These are phyloP conservation scores for Trichonephila clavipes DNA, from an alignment of 1,140 invertebrate genomes.

Conservation along the genomic window DNA sequence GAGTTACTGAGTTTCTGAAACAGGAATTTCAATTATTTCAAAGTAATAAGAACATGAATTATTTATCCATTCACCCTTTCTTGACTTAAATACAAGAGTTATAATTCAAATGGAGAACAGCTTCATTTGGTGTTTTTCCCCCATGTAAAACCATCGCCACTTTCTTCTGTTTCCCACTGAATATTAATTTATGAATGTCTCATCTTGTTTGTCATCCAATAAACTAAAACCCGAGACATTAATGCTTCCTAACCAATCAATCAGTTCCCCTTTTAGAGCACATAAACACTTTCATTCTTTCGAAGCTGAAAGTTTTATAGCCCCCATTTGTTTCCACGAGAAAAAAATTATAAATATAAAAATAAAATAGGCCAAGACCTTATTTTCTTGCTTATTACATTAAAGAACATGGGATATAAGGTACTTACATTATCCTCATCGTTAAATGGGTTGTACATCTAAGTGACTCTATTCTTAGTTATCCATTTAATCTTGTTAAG, in stretches of 20 bases:
- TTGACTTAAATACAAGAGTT: not conserved
- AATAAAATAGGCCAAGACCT: not conserved
- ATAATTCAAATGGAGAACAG: not conserved
- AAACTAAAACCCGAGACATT: not conserved
- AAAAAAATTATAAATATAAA: not conserved
- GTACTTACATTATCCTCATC: not conserved
- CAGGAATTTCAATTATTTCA: no score
- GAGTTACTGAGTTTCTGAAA: no score
- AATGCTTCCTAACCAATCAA: not conserved
- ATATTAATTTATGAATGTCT: not conserved
- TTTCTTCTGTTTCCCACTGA: not conserved
- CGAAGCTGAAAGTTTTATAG: not conserved
- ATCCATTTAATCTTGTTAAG: not conserved
- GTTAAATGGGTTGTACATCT: not conserved
- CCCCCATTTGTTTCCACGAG: not conserved
- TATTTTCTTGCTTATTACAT: not conserved
- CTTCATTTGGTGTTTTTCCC: not conserved
- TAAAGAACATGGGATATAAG: not conserved
- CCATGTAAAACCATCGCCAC: not conserved
- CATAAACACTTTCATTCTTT: not conserved
- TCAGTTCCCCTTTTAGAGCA: not conserved
- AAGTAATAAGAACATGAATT: no score
- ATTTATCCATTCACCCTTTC: not conserved
- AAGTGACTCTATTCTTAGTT: not conserved
- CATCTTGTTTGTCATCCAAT: not conserved